phyloP scores from a whole-genome alignment of 1,140 invertebrate species.

The Drosophila auraria region DNA sequence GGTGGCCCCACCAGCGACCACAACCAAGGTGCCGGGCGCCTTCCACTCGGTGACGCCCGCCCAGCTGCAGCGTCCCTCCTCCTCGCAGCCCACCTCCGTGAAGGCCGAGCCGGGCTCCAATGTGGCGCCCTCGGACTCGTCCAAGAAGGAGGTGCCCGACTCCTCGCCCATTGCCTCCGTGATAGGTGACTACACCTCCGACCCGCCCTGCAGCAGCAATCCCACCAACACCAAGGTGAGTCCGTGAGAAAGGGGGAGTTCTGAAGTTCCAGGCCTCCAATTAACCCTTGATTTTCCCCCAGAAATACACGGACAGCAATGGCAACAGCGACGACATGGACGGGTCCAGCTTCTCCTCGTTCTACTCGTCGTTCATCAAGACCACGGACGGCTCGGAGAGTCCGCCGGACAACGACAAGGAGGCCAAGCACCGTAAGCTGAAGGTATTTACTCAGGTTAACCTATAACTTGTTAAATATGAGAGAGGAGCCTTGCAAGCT shows the following conservation, averaged over 20 bases:
- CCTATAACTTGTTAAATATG: conserved; percentile 8
- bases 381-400: conserved; percentile 85
- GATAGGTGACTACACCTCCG: conserved; percentile 60
- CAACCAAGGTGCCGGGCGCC: conserved; percentile 62
- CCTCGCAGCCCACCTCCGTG: conserved; percentile 87
- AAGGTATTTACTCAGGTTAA: conserved; percentile 53
- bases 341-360: conserved; percentile 86
- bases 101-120: conserved; percentile 88
- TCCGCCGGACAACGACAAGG: conserved; percentile 78
- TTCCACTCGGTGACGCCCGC: conserved; percentile 77
- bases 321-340: conserved; percentile 85
- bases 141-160: conserved; percentile 86
- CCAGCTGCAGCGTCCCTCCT: conserved; percentile 85
- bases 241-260: no score
- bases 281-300: background rate
- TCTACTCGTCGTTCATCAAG: conserved; percentile 87
- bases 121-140: conserved; percentile 86
- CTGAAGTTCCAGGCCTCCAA: no score
- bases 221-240: conserved; percentile 48
- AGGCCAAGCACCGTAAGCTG: conserved; percentile 66
- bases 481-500: background rate
- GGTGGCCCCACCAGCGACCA: conserved; percentile 38
- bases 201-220: conserved; percentile 51
- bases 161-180: conserved; percentile 85
- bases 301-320: conserved; percentile 82